Evolutionary conservation across 2,888 invertebrate species (phyloP).

Genomic region (Acanthococcus lagerstroemiae): DNA sequence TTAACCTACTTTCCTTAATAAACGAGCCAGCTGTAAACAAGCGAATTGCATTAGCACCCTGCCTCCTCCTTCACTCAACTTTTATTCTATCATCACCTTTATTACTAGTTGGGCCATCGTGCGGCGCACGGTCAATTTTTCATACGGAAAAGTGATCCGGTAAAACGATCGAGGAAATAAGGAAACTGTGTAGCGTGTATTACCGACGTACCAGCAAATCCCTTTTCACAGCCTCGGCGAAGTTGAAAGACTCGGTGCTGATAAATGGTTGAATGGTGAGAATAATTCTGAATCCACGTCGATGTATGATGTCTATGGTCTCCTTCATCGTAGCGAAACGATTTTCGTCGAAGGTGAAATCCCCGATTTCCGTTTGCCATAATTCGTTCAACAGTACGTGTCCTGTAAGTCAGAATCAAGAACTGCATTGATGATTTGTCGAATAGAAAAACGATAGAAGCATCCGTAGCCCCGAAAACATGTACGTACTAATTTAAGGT

Average conservation of each 20-base stretch:
- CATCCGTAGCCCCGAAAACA: background rate
- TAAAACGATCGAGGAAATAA: too few species aligned
- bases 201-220: constrained; percentile 53
- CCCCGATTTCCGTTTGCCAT: constrained; percentile 49
- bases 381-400: constrained; percentile 42
- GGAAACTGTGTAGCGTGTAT: too few species aligned
- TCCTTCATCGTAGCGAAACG: constrained; percentile 69
- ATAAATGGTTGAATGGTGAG: constrained; percentile 86
- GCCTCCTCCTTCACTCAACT: background rate
- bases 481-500: background rate
- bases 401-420: constrained; percentile 35
- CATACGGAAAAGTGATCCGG: too few species aligned
- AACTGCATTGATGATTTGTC: background rate
- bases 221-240: constrained; percentile 65
- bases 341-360: constrained; percentile 66
- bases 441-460: background rate
- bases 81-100: background rate
- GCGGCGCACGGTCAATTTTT: too few species aligned
- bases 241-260: constrained; percentile 72
- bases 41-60: background rate
- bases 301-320: constrained; percentile 66
- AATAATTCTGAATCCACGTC: constrained; percentile 75
- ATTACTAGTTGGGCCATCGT: too few species aligned
- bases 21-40: too few species aligned
- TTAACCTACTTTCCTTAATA: too few species aligned